Evolutionary conservation across 2,888 invertebrate genomes (phyloP), one percentile per base, ranked within the genome.

Genomic region (Cheilosia impressa): DNA sequence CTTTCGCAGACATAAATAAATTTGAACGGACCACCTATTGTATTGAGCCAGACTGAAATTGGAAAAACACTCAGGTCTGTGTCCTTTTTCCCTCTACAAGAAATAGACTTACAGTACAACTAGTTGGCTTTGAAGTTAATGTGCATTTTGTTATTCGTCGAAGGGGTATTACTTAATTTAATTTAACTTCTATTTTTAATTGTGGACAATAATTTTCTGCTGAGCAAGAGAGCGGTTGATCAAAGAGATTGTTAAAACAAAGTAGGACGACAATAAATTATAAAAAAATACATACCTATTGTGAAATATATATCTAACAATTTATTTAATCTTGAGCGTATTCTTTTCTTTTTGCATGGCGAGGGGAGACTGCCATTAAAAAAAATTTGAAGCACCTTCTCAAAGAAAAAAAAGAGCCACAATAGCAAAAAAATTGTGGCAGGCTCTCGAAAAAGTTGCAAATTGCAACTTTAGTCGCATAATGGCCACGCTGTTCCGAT

Each of bases 1-100:
- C 13, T 91, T 91, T 87, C 88, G 92, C 45, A 90, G 91, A 43
- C 90, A 90, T 63, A 87, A 89, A 31, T 72, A 31, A 7, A 60
- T 82, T 38, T 77, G 19, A 34, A 45, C n/a, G 13, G 6, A 13
- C 15, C 52, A 38, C 7, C 43, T n/a, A 69, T 1, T 31, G 5
- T 50, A 50, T 50, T 17, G 10, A 6, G 50, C 22, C 9, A 50
- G 10, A 62, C 66, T 81, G 58, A 75, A 71, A 76, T 71, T 69
- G 45, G 24, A 55, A 53, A 77, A 63, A 71, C 19, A 78, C 27
- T 19, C 45, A 34, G 43, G 65, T 65, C 58, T 34, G 52, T 17
- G 31, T 15, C 24, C 38, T 38, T 52, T 52, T 15, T 50, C 66
- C 41, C 34, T 27, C 17, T 24, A n/a, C 10, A 60, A 50, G 34